Percentiles rank a stretch among this genome's conserved stretches.
These are phyloP conservation scores for Lanius ludovicianus DNA, from an alignment of 2,113 vertebrate genomes.

Conservation along the genomic window DNA sequence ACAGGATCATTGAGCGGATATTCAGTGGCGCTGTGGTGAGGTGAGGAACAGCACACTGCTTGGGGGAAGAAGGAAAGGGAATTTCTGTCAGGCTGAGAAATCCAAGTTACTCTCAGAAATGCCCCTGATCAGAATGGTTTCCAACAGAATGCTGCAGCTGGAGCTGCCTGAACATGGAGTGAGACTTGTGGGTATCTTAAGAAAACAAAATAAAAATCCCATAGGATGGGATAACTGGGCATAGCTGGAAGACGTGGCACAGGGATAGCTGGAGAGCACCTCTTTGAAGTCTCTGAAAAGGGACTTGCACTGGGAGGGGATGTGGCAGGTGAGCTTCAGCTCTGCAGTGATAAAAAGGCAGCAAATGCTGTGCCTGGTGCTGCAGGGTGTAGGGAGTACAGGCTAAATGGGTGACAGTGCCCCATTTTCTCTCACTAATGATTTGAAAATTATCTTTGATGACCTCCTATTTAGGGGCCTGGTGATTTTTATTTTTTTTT, in stretches of 20 bases:
- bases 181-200: not conserved
- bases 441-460: not conserved
- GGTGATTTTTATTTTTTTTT: not conserved
- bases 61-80: not conserved
- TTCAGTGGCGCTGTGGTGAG: constrained; percentile 97
- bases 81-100: not conserved
- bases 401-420: not conserved
- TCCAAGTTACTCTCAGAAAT: not conserved
- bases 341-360: not conserved
- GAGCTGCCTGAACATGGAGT: not conserved
- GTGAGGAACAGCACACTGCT: constrained; percentile 69
- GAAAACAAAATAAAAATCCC: not conserved
- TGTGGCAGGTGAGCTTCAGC: not conserved
- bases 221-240: not conserved
- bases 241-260: not conserved
- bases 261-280: not conserved
- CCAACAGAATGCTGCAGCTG: not conserved
- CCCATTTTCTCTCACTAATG: not conserved
- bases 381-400: not conserved
- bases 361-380: not conserved
- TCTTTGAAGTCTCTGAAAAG: not conserved
- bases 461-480: not conserved
- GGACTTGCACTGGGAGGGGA: not conserved
- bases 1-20: constrained; percentile 93
- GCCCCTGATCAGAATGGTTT: not conserved